Evolutionary conservation across 2,113 vertebrate species (phyloP).

Genomic region (Colius striatus): DNA sequence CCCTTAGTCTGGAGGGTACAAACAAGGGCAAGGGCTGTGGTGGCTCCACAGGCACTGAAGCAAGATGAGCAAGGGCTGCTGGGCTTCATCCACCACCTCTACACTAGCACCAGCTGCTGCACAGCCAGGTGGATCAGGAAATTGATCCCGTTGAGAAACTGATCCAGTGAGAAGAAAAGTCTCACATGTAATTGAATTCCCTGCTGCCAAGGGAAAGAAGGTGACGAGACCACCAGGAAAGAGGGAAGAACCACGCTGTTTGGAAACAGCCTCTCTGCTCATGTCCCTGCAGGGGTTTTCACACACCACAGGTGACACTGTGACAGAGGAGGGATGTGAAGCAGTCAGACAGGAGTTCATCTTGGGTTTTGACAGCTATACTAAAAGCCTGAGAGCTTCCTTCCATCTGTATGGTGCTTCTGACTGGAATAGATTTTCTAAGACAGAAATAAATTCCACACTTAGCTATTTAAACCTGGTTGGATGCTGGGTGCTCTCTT

Average conservation of each 20-base stretch:
- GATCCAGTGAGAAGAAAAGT: neutral
- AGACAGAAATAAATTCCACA: neutral
- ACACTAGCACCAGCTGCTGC: neutral
- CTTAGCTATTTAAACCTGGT: neutral
- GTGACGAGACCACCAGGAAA: neutral
- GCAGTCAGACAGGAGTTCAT: neutral
- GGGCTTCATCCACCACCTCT: neutral
- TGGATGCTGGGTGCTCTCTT: neutral
- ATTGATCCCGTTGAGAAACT: neutral
- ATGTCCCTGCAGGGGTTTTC: neutral
- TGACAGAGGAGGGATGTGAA: neutral
- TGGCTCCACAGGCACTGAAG: neutral
- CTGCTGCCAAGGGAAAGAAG: accelerated
- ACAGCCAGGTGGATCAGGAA: neutral
- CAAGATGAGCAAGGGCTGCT: neutral
- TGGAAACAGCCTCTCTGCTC: neutral
- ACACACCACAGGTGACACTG: neutral
- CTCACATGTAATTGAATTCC: neutral
- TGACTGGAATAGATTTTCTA: neutral
- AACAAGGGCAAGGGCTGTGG: neutral
- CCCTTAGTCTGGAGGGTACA: neutral
- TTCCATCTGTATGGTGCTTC: neutral
- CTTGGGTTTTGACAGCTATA: neutral
- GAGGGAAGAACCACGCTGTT: neutral
- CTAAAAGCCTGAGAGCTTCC: neutral